These are phyloP conservation scores for Sminthurides bifidus DNA, from an alignment of 1,140 invertebrate species.

Conservation along the genomic window DNA sequence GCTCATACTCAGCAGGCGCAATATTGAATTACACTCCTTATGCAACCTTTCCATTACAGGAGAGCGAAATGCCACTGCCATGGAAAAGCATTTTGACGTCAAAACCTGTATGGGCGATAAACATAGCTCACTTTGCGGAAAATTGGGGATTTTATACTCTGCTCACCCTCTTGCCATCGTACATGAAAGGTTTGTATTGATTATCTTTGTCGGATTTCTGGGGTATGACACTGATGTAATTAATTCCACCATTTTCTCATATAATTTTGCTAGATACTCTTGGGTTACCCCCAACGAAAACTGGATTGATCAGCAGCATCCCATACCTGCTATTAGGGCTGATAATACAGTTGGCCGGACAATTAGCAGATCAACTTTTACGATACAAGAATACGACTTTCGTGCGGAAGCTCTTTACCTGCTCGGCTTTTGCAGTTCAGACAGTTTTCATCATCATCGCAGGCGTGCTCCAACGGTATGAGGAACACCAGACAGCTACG, in stretches of 20 bases:
- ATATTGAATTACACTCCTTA: too few species aligned
- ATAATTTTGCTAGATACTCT: conserved; percentile 50
- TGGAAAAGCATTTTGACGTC: conserved; percentile 72
- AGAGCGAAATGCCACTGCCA: conserved; percentile 52
- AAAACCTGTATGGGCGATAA: conserved; percentile 76
- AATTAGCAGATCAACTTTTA: conserved; percentile 64
- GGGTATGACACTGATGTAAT: too few species aligned
- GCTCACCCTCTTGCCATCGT: conserved; percentile 67
- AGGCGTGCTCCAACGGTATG: conserved; percentile 47
- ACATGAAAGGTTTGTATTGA: conserved; percentile 83
- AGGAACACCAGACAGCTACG: conserved; percentile 47
- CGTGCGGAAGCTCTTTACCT: conserved; percentile 28
- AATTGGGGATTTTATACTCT: conserved; percentile 61
- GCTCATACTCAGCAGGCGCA: too few species aligned
- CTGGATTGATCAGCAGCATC: conserved; percentile 66
- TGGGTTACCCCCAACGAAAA: conserved; percentile 56
- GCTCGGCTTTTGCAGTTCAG: conserved; percentile 59
- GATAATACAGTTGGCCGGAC: conserved; percentile 61
- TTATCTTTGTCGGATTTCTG: too few species aligned
- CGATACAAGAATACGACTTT: conserved; percentile 54
- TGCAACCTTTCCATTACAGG: conserved; percentile 11
- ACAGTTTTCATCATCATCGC: conserved; percentile 71
- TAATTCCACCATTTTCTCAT: too few species aligned
- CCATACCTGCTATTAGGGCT: conserved; percentile 78
- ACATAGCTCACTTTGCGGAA: conserved; percentile 80